Conservation (phyloP, 2,113 vertebrate species). For the Miniopterus natalensis region DNA sequence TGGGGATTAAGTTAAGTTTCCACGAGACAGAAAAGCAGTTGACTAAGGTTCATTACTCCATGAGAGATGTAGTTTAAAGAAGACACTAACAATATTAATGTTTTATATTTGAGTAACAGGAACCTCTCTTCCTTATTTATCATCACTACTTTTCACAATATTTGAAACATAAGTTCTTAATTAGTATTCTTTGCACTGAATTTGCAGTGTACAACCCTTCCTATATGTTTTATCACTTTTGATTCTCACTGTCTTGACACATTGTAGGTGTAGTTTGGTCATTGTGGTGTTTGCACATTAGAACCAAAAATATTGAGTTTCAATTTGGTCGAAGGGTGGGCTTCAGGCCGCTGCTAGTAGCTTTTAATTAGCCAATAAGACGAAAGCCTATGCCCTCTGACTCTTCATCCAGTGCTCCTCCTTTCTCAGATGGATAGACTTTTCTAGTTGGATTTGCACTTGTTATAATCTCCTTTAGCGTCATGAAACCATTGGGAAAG, state of each 20-base stretch:
- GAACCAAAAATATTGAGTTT: background rate
- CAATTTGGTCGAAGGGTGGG: background rate
- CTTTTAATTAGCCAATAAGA: background rate
- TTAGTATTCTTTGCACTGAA: background rate
- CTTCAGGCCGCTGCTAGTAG: background rate
- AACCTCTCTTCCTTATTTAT: background rate
- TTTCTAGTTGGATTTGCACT: background rate
- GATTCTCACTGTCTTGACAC: background rate
- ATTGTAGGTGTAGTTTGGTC: background rate
- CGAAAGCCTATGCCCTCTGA: background rate
- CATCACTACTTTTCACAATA: background rate
- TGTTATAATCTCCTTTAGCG: background rate
- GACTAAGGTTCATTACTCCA: background rate
- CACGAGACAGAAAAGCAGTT: background rate
- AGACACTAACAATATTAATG: background rate
- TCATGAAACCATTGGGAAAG: background rate
- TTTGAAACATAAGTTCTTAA: slow-evolving; percentile 15
- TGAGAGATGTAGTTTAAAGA: background rate
- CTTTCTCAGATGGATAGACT: background rate
- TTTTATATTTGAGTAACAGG: background rate
- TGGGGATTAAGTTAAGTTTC: background rate
- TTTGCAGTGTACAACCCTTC: background rate
- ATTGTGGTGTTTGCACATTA: background rate
- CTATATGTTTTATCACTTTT: background rate
- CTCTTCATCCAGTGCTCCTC: background rate